phyloP scores from a whole-genome alignment of 1,140 invertebrate species.

The Whitmania pigra region DNA sequence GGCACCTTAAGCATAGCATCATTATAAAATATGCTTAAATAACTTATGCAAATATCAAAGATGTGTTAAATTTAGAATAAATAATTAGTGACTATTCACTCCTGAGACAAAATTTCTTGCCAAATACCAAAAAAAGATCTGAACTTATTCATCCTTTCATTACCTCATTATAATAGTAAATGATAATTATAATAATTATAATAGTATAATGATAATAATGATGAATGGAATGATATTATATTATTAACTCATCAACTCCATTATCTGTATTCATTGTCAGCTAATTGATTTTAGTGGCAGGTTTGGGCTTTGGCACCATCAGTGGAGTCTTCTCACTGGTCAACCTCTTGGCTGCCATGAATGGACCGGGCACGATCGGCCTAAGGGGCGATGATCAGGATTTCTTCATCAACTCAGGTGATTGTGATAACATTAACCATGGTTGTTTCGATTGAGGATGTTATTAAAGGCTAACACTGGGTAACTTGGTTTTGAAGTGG shows the following conservation, averaged over 20 bases:
- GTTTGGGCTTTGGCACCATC: constrained; percentile 85
- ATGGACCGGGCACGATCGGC: constrained; percentile 85
- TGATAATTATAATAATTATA: no score
- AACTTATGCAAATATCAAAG: no score
- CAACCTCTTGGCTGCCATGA: constrained; percentile 81
- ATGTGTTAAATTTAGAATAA: not conserved
- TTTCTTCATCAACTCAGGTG: constrained; percentile 72
- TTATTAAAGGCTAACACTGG: not conserved
- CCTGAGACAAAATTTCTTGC: no score
- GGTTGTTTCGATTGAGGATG: no score
- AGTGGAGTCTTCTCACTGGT: constrained; percentile 83
- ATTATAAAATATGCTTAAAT: no score
- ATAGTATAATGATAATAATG: no score
- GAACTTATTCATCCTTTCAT: not conserved
- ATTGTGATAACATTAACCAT: not conserved
- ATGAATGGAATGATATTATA: no score
- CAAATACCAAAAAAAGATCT: no score
- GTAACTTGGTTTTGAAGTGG: not conserved
- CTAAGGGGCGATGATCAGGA: constrained; percentile 59
- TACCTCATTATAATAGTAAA: not conserved
- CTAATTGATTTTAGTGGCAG: constrained; percentile 53
- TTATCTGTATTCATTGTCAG: not conserved
- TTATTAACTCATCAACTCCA: not conserved
- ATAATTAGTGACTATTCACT: no score
- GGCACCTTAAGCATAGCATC: no score